Evolutionary conservation across 2,113 vertebrate genomes (phyloP).

Genomic region (Cryptomyrus ogoouensis): DNA sequence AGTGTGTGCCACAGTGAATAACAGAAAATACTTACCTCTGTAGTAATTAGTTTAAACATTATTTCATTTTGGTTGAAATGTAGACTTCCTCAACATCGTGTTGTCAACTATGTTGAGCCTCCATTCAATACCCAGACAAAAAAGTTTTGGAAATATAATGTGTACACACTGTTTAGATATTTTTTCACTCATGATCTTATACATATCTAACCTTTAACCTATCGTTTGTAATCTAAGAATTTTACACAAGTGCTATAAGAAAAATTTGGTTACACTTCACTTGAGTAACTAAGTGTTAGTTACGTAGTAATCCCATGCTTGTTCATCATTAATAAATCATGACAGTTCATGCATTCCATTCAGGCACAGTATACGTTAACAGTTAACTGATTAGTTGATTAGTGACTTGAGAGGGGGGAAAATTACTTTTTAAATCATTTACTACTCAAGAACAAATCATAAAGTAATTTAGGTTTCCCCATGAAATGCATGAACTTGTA

Average conservation of each 20-base stretch:
- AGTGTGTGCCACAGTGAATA: background rate
- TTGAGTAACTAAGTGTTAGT: too few species aligned
- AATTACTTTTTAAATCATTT: too few species aligned
- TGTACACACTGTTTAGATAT: conserved; percentile 29
- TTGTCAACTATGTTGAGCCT: conserved; percentile 39
- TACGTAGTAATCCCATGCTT: too few species aligned
- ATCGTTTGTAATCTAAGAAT: conserved; percentile 52
- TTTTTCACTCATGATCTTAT: conserved; percentile 35
- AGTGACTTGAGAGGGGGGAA: too few species aligned
- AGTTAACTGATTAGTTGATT: too few species aligned
- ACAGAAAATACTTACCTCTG: background rate
- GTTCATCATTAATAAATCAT: too few species aligned
- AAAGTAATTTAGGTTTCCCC: too few species aligned
- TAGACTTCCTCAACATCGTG: conserved; percentile 33
- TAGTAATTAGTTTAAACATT: conserved; percentile 7
- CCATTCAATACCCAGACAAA: conserved; percentile 42
- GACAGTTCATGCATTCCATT: too few species aligned
- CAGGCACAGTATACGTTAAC: too few species aligned
- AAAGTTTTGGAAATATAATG: background rate
- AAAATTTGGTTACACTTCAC: background rate
- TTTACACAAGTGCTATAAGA: conserved; percentile 49
- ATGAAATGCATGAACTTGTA: too few species aligned
- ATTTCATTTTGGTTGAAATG: conserved; percentile 50
- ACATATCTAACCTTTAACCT: conserved; percentile 36
- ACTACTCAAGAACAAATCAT: too few species aligned